These are phyloP conservation scores for Penaeus monodon DNA, from an alignment of 2,888 invertebrate species.

Conservation along the genomic window DNA sequence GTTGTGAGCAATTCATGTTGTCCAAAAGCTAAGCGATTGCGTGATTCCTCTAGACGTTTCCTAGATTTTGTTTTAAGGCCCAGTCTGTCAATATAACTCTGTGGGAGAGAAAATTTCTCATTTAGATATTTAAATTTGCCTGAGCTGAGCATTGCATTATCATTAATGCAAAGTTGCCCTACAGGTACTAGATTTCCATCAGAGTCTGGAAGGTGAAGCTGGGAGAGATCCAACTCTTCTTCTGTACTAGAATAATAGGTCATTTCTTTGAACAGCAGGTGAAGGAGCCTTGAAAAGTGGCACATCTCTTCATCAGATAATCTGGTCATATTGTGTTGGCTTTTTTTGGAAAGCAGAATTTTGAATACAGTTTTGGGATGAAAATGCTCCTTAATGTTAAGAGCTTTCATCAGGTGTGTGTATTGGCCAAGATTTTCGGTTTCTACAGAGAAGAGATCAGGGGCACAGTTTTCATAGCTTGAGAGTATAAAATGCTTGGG, in stretches of 20 bases:
- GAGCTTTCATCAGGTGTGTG: slow-evolving; percentile 5
- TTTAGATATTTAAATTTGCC: slow-evolving; percentile 25
- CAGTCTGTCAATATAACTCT: slow-evolving; percentile 19
- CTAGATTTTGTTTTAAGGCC: slow-evolving; percentile 39
- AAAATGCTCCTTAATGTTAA: slow-evolving; percentile 10
- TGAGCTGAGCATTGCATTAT: slow-evolving; percentile 16
- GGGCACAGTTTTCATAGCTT: slow-evolving; percentile 22
- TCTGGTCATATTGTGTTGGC: neutral
- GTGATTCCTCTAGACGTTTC: slow-evolving; percentile 18
- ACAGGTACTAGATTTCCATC: slow-evolving; percentile 1
- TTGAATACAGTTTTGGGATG: neutral
- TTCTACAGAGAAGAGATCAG: slow-evolving; percentile 33
- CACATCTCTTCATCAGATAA: slow-evolving; percentile 17
- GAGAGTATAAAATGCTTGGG: slow-evolving; percentile 27
- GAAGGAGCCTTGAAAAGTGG: slow-evolving; percentile 35
- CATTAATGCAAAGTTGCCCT: slow-evolving; percentile 29
- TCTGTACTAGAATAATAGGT: neutral
- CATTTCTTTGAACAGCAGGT: slow-evolving; percentile 17
- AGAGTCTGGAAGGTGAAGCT: slow-evolving; percentile 28
- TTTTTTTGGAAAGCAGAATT: slow-evolving; percentile 16
- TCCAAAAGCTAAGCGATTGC: slow-evolving; percentile 32
- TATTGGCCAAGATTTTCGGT: slow-evolving; percentile 28
- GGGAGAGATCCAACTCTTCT: neutral
- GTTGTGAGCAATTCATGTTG: slow-evolving; percentile 39
- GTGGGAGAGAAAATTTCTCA: slow-evolving; percentile 9